Evolutionary conservation across 2,113 vertebrate species (phyloP), one percentile per base, ranked within the genome.

Genomic region (Rhinoptilus africanus): DNA sequence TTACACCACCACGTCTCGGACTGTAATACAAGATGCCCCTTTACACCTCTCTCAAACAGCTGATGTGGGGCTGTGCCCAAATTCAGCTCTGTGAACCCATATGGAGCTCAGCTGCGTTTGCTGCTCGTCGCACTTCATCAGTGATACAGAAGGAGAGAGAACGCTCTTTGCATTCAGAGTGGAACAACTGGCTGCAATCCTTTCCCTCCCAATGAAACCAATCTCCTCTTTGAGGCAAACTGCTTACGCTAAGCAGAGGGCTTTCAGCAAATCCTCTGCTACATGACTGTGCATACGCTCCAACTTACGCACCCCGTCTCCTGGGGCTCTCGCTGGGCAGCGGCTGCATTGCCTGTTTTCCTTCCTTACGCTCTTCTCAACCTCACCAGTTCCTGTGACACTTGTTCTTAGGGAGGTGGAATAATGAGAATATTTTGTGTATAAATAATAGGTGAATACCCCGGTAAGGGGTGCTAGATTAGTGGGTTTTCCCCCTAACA

Each of bases 1-100:
- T 85, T 35, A 16, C 45, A 28, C 30, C 26, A 3, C 28, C 1
- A 0, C 1, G 4, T 17, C 43, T 75, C 2, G 3, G 18, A 2
- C 2, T 74, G 37, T n/a, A 18, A 22, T 14, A 16, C 53, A 32
- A 62, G 66, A 14, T 82, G 45, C 13, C 34, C 41, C 26, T 80
- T 88, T 21, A 12, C 13, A 23, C 16, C 32, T 41, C 35, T 37
- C 60, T 59, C 27, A 22, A 34, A 8, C 26, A 45, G 68, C 39
- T 84, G 30, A 9, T 3, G 32, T 56, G 75, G 20, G 68, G 47
- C 56, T 71, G 45, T 62, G 63, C 53, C 62, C 41, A 14, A 13
- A 23, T 7, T 66, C 26, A 37, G 57, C 62, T 74, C 53, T 66
- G 17, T 35, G 66, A 32, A 76, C 37, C 59, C 74, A 21, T 2